These are phyloP conservation scores for Motacilla tschutschensis DNA, from an alignment of 2,113 vertebrate genomes.

Conservation along the genomic window DNA sequence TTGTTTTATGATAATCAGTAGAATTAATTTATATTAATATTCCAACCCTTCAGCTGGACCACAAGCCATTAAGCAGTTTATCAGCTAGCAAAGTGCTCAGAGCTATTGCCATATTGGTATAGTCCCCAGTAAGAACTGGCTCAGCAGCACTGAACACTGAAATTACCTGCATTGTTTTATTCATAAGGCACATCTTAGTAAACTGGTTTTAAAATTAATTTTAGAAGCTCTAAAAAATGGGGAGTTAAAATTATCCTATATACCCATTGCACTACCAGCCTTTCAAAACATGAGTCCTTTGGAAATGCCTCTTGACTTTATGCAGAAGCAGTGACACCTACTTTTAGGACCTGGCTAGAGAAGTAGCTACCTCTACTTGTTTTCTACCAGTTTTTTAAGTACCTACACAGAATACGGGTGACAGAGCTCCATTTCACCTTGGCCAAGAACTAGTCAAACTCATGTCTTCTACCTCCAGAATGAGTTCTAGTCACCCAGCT, in stretches of 20 bases:
- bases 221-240: background rate
- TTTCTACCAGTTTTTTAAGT: background rate
- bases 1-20: background rate
- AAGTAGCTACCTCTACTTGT: background rate
- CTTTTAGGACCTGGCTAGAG: background rate
- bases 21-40: background rate
- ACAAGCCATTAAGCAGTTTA: background rate
- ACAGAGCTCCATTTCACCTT: background rate
- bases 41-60: background rate
- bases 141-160: background rate
- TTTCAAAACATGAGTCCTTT: background rate
- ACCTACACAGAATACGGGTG: background rate
- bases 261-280: background rate
- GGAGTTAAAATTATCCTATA: background rate
- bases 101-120: background rate
- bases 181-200: background rate
- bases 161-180: background rate
- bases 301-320: background rate
- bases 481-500: background rate
- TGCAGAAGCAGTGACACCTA: background rate
- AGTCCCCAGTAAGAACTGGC: background rate
- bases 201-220: background rate
- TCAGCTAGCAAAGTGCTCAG: background rate
- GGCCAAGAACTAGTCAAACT: background rate
- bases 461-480: background rate